phyloP scores from a whole-genome alignment of 2,888 invertebrate species.

The Bembecia ichneumoniformis region DNA sequence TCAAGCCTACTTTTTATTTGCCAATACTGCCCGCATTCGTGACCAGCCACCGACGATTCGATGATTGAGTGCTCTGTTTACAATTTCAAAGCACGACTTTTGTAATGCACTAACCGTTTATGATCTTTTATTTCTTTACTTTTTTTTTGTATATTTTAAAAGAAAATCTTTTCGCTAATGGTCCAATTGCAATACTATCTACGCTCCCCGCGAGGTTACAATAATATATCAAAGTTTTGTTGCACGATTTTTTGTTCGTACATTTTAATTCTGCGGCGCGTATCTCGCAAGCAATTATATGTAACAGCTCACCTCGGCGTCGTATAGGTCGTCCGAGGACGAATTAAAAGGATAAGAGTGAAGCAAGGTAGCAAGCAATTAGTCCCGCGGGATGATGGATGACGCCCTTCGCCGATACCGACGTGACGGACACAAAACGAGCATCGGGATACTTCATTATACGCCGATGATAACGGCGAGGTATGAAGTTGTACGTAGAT shows the following conservation, averaged over 20 bases:
- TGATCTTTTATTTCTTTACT: background rate
- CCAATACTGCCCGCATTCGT: conserved; percentile 27
- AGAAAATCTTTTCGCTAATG: background rate
- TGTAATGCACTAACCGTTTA: conserved; percentile 22
- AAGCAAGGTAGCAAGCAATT: conserved; percentile 69
- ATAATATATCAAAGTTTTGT: conserved; percentile 4
- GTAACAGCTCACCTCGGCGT: conserved; percentile 37
- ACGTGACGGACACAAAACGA: conserved; percentile 61
- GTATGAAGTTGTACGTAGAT: conserved; percentile 63
- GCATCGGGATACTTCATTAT: conserved; percentile 55
- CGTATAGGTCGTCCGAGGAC: conserved; percentile 51
- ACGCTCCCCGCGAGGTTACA: background rate
- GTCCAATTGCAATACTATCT: background rate
- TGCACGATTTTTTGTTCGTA: conserved; percentile 31
- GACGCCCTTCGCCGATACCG: conserved; percentile 46
- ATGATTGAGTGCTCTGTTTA: conserved; percentile 39
- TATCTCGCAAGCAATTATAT: conserved; percentile 54
- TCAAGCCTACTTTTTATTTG: conserved; percentile 37
- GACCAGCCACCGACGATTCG: conserved; percentile 30
- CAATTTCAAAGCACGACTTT: conserved; percentile 42
- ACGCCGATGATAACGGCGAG: conserved; percentile 60
- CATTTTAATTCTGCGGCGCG: conserved; percentile 35
- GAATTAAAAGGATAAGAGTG: conserved; percentile 66
- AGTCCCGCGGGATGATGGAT: conserved; percentile 66
- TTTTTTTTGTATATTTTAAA: background rate